These are phyloP conservation scores for Neosilurus mollespiculum DNA, from an alignment of 2,797 vertebrate genomes.

Conservation along the genomic window DNA sequence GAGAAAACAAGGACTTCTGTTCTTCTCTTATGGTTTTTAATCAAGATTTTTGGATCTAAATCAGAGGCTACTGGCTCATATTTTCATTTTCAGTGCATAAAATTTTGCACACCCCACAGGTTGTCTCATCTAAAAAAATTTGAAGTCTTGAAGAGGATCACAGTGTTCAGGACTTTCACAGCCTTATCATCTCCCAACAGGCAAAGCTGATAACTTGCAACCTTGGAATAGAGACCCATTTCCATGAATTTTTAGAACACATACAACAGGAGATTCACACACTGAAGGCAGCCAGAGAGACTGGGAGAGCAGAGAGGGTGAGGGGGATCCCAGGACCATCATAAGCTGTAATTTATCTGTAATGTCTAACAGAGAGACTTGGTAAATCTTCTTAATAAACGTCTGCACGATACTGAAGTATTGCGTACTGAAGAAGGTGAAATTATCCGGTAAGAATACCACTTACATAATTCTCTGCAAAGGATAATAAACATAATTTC, in stretches of 20 bases:
- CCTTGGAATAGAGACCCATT: slow-evolving; percentile 33
- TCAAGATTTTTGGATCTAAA: slow-evolving; percentile 4
- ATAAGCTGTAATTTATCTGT: slow-evolving; percentile 69
- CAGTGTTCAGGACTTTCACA: slow-evolving; percentile 16
- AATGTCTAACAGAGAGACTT: slow-evolving; percentile 70
- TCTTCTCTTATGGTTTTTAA: not conserved
- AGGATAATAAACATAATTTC: not conserved
- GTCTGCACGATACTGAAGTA: slow-evolving; percentile 64
- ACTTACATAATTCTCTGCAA: slow-evolving; percentile 19
- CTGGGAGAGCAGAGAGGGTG: slow-evolving; percentile 14
- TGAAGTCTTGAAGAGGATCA: slow-evolving; percentile 7
- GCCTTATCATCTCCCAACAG: slow-evolving; percentile 5
- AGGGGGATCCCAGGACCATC: slow-evolving; percentile 53
- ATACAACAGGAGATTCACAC: slow-evolving; percentile 40
- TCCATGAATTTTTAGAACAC: slow-evolving; percentile 34
- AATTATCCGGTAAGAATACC: slow-evolving; percentile 37
- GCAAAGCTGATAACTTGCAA: slow-evolving; percentile 36
- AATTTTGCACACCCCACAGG: slow-evolving; percentile 10
- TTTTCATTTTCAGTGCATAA: slow-evolving; percentile 6
- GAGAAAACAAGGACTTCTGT: slow-evolving; percentile 31
- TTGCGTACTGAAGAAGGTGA: slow-evolving; percentile 55
- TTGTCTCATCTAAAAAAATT: slow-evolving; percentile 9
- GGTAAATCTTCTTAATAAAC: slow-evolving; percentile 47
- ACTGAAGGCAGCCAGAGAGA: not conserved
- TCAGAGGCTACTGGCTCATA: slow-evolving; percentile 13